phyloP scores from a whole-genome alignment of 1,140 invertebrate species.

The Saxidomus purpurata region DNA sequence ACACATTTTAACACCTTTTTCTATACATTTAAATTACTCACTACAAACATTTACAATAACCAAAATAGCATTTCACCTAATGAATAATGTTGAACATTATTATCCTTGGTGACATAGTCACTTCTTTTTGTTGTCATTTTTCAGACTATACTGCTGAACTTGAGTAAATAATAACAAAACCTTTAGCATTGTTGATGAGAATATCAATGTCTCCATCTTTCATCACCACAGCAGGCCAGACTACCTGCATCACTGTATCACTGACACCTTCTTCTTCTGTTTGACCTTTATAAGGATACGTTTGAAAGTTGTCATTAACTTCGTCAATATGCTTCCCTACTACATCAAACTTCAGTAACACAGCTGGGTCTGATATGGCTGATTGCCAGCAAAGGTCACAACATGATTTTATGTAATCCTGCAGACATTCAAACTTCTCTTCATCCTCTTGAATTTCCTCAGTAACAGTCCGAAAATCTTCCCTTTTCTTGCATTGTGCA shows the following conservation, averaged over 20 bases:
- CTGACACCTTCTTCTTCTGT: background rate
- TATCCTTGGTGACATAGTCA: too few species aligned
- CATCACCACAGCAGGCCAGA: conserved; percentile 1
- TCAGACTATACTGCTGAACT: background rate
- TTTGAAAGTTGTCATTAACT: background rate
- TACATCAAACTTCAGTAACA: conserved; percentile 14
- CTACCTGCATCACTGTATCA: background rate
- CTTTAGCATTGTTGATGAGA: conserved; percentile 8
- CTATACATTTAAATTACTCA: too few species aligned
- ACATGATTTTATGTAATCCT: background rate
- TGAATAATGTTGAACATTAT: too few species aligned
- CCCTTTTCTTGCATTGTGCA: background rate
- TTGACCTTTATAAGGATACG: background rate
- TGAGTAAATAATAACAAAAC: background rate
- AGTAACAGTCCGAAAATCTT: background rate
- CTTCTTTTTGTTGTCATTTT: too few species aligned
- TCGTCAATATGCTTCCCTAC: background rate
- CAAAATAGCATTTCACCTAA: too few species aligned
- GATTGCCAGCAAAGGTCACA: background rate
- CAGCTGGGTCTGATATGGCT: conserved; percentile 7
- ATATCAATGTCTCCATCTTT: background rate
- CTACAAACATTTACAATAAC: too few species aligned
- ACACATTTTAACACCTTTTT: too few species aligned
- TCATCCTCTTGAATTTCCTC: background rate
- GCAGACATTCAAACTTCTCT: background rate